Conservation (phyloP, 2,797 vertebrate genomes). For the Phoebastria nigripes region DNA sequence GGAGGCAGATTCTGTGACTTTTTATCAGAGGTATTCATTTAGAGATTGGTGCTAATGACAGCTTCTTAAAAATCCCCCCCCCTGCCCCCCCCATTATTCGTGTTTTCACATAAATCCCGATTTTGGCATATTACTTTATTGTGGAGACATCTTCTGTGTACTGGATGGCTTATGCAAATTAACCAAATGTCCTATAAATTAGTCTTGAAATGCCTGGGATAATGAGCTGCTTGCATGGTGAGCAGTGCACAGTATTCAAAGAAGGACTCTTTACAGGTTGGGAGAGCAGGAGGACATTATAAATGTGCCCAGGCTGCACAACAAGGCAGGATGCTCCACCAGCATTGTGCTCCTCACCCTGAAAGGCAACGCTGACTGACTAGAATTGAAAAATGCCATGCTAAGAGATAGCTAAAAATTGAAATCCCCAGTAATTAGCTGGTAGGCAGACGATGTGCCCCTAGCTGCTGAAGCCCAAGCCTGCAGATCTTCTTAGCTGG, state of each 20-base stretch:
- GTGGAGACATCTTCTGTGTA: slow-evolving; percentile 50
- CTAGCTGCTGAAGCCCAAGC: not conserved
- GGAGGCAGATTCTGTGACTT: slow-evolving; percentile 1
- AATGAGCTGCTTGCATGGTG: not conserved
- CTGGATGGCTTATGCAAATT: slow-evolving; percentile 61
- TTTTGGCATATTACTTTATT: slow-evolving; percentile 42
- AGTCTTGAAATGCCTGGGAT: slow-evolving; percentile 54
- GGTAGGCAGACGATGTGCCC: not conserved
- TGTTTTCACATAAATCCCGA: slow-evolving; percentile 56
- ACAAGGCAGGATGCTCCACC: not conserved
- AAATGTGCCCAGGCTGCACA: not conserved
- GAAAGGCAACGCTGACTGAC: not conserved
- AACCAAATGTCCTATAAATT: slow-evolving; percentile 54
- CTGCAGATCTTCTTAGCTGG: not conserved
- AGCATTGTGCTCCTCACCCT: not conserved
- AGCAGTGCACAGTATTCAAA: not conserved
- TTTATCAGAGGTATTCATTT: not conserved
- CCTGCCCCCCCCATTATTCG: not conserved
- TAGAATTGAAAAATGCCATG: not conserved
- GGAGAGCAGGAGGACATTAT: not conserved
- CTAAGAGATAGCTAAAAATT: not conserved
- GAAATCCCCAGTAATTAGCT: not conserved
- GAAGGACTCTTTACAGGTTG: not conserved
- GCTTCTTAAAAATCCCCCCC: not conserved
- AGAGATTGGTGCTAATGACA: not conserved